Conservation (phyloP, 2,888 invertebrate genomes). For the Agriotes lineatus region DNA sequence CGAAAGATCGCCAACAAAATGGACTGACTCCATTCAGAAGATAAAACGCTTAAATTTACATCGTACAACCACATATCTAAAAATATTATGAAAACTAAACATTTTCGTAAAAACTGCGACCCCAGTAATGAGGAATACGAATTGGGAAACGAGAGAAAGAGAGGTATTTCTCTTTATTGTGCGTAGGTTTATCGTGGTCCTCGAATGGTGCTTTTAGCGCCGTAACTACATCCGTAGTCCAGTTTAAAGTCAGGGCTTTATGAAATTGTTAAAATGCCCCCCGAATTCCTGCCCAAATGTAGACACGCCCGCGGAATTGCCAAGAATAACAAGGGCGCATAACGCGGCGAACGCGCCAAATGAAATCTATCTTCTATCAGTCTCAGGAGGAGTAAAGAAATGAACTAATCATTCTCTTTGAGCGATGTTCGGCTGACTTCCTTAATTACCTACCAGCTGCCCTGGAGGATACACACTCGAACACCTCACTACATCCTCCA, state of each 20-base stretch:
- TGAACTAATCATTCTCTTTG: slow-evolving; percentile 51
- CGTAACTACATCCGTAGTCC: too few relatives aligned
- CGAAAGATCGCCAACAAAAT: too few relatives aligned
- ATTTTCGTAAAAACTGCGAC: too few relatives aligned
- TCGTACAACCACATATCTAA: too few relatives aligned
- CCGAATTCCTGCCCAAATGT: slow-evolving; percentile 8
- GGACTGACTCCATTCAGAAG: too few relatives aligned
- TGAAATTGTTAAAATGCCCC: slow-evolving; percentile 18
- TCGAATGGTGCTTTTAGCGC: too few relatives aligned
- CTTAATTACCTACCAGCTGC: slow-evolving; percentile 48
- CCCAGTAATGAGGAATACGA: too few relatives aligned
- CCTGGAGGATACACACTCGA: slow-evolving; percentile 40
- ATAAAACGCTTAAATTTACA: too few relatives aligned
- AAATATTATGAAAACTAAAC: too few relatives aligned
- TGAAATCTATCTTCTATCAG: slow-evolving; percentile 29
- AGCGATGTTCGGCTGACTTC: slow-evolving; percentile 48
- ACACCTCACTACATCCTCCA: slow-evolving; percentile 33
- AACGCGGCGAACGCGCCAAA: slow-evolving; percentile 7
- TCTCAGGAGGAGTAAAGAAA: slow-evolving; percentile 45
- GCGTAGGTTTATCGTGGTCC: too few relatives aligned
- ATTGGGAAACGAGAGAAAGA: too few relatives aligned
- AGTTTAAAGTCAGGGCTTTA: not conserved
- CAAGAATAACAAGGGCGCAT: not conserved
- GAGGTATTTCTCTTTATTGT: too few relatives aligned
- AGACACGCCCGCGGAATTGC: not conserved